Conservation (phyloP, 2,113 vertebrate species). For the Junco hyemalis region DNA sequence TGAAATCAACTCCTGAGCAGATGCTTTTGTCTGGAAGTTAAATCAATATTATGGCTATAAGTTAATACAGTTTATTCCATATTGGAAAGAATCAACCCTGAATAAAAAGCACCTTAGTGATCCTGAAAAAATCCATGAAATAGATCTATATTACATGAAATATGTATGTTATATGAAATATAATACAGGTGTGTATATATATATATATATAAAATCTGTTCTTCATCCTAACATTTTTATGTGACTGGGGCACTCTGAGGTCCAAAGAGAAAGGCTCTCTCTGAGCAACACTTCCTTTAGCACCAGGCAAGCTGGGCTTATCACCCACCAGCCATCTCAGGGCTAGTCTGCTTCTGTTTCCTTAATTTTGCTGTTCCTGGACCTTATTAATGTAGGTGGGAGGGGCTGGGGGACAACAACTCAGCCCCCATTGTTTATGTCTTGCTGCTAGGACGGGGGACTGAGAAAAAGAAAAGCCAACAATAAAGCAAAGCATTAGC, state of each 20-base stretch:
- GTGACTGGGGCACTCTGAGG: neutral
- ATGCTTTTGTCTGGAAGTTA: neutral
- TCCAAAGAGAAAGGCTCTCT: neutral
- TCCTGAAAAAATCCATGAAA: neutral
- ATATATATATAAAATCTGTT: neutral
- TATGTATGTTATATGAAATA: neutral
- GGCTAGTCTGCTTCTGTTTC: slow-evolving; percentile 8
- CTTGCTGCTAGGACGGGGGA: neutral
- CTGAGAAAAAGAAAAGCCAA: slow-evolving; percentile 58
- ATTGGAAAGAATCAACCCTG: neutral
- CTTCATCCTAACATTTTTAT: neutral
- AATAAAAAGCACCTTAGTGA: neutral
- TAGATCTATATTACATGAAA: neutral
- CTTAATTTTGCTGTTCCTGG: slow-evolving; percentile 13
- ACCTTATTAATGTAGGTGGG: slow-evolving; percentile 46
- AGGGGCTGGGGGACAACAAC: slow-evolving; percentile 2
- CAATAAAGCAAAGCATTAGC: slow-evolving; percentile 64
- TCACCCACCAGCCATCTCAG: neutral
- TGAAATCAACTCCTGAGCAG: neutral
- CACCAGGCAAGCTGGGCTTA: neutral
- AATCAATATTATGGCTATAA: neutral
- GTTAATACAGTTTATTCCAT: neutral
- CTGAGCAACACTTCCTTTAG: neutral
- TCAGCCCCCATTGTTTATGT: slow-evolving; percentile 41
- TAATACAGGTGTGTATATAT: neutral